These are phyloP conservation scores for Leptothorax acervorum DNA, from an alignment of 2,888 invertebrate genomes.

Conservation along the genomic window DNA sequence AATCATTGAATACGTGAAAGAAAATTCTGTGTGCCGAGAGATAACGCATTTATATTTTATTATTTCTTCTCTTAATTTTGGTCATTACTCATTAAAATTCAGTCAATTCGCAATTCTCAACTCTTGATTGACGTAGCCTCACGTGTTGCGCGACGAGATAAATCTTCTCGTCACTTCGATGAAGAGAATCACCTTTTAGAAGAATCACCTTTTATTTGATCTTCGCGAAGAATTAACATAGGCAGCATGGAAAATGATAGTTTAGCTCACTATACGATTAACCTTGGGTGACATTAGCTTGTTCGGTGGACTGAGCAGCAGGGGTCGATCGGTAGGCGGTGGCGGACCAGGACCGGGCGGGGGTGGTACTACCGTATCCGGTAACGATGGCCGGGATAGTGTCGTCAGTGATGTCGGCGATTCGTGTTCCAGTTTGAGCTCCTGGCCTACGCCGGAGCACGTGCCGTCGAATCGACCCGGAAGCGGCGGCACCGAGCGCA, in stretches of 20 bases:
- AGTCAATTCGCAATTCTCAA: neutral
- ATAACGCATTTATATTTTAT: neutral
- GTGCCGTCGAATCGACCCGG: conserved; percentile 78
- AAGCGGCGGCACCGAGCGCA: conserved; percentile 87
- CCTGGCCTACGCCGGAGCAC: conserved; percentile 84
- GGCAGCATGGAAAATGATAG: conserved; percentile 71
- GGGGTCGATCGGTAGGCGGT: conserved; percentile 79
- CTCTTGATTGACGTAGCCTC: neutral
- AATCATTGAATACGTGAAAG: neutral
- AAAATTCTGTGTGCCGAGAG: neutral
- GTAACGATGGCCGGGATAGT: conserved; percentile 81
- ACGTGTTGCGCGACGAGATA: neutral
- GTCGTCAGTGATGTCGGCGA: conserved; percentile 83
- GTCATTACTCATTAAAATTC: neutral
- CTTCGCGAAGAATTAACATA: conserved; percentile 20
- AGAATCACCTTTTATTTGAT: neutral
- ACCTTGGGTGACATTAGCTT: conserved; percentile 83
- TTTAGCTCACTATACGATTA: conserved; percentile 76
- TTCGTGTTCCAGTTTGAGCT: conserved; percentile 82
- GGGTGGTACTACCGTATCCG: conserved; percentile 78
- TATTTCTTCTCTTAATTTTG: neutral
- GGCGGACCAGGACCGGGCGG: conserved; percentile 74
- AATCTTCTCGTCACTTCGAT: neutral
- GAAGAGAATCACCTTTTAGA: neutral
- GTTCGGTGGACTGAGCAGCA: conserved; percentile 84